Evolutionary conservation across 1,140 invertebrate species (phyloP), one percentile per base, ranked within the genome.

Genomic region (Papilio xuthus): DNA sequence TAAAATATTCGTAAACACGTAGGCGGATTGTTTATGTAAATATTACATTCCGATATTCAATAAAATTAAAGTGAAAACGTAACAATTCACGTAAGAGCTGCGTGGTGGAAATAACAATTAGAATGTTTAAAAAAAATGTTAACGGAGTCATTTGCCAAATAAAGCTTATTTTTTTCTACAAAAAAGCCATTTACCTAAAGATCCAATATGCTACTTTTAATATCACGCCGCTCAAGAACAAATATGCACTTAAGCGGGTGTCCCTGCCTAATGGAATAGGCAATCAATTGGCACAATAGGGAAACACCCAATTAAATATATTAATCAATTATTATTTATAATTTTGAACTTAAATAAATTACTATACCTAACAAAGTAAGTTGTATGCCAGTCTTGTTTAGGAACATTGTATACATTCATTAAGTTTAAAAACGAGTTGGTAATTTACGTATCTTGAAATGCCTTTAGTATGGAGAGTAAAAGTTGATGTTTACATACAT

Each of bases 21-120:
- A 67, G 26, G 26, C 60, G 56, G 9, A 0, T 67, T 67, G 20
- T 26, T 67, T 67, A 67, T 67, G 23, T 67, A 28, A 67, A 67
- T 67, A 60, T 26, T 60, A 67, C 23, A 13, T 67, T 67, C 23
- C 60, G 60, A 67, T 67, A 67, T 67, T 67, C 60, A 67, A 67
- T 67, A 67, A 67, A 67, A 67, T 67, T 67, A 67, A 67, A 67
- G 60, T 15, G 60, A 67, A 67, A 67, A 32, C 60, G 23, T 7
- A 26, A 67, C 60, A 67, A 28, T 67, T 28, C 60, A 67, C 26
- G 60, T 67, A 67, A 67, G 26, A 67, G 7, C 60, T 32, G 4
- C 26, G 60, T 28, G 60, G 26, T 67, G 26, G 15, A 67, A 67
- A 67, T 67, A 28, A 67, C 60, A 67, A 67, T 28, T 15, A 13